Evolutionary conservation across 92 coral and sea anemone genomes (phyloP).

Genomic region (Epizoanthus rinbou): DNA sequence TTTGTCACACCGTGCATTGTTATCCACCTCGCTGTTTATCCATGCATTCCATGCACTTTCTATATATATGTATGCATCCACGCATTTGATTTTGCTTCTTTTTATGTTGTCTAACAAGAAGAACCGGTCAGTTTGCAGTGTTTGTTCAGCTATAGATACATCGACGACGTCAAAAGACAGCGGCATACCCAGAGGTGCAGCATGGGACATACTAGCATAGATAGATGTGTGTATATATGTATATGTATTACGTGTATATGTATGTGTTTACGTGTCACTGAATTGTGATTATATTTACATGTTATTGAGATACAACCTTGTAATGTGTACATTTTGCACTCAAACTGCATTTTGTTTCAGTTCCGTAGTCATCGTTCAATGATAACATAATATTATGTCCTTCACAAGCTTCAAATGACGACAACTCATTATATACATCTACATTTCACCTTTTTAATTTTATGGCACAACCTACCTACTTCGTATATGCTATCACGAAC

Average conservation of each 20-base stretch:
- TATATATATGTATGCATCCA: conserved; percentile 13
- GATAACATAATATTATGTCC: too few relatives aligned
- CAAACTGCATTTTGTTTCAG: too few relatives aligned
- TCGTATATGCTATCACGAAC: too few relatives aligned
- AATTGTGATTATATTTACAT: background rate
- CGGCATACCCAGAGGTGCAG: conserved; percentile 43
- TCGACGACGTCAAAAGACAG: conserved; percentile 40
- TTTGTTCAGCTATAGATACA: conserved; percentile 39
- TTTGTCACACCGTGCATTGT: background rate
- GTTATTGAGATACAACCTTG: too few relatives aligned
- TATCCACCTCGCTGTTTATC: conserved; percentile 10
- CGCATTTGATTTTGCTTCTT: conserved; percentile 10
- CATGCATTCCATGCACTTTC: background rate
- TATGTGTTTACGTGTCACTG: too few relatives aligned
- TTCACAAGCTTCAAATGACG: too few relatives aligned
- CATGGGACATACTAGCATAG: conserved; percentile 35
- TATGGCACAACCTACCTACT: too few relatives aligned
- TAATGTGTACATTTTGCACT: too few relatives aligned
- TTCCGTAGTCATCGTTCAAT: too few relatives aligned
- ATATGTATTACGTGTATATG: too few relatives aligned
- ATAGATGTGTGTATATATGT: conserved; percentile 2
- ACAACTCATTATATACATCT: too few relatives aligned
- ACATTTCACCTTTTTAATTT: too few relatives aligned
- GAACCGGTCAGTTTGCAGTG: conserved; percentile 43
- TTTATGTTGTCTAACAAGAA: conserved; percentile 38